These are phyloP conservation scores for Oncorhynchus gorbuscha DNA, from an alignment of 2,113 vertebrate species.

Conservation along the genomic window DNA sequence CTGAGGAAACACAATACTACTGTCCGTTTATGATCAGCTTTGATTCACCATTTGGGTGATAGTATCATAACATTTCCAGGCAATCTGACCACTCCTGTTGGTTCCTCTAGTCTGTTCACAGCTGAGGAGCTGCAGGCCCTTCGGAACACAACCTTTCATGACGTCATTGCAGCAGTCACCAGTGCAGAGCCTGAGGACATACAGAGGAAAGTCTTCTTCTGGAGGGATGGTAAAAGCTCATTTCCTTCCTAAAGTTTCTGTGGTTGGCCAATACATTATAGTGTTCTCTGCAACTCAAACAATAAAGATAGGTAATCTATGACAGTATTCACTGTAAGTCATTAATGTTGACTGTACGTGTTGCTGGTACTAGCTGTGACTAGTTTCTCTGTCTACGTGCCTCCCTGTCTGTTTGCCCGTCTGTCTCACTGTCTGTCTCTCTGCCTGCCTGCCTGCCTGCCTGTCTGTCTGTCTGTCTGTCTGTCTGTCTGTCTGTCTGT, in stretches of 20 bases:
- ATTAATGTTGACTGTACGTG: too few species aligned
- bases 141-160: slow-evolving; percentile 70
- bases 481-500: accelerated
- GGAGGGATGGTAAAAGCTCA: slow-evolving; percentile 76
- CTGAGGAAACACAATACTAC: too few species aligned
- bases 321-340: background rate
- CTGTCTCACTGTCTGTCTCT: accelerated
- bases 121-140: slow-evolving; percentile 74
- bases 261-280: background rate
- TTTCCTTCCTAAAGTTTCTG: too few species aligned
- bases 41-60: background rate
- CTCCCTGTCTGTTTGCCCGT: too few species aligned
- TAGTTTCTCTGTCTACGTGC: too few species aligned
- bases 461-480: too few species aligned
- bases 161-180: slow-evolving; percentile 75
- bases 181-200: slow-evolving; percentile 43
- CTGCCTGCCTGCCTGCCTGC: too few species aligned
- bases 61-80: background rate
- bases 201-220: slow-evolving; percentile 79
- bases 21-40: background rate
- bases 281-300: background rate
- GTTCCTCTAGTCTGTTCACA: slow-evolving; percentile 81
- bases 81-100: background rate
- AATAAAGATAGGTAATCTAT: too few species aligned
- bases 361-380: too few species aligned